These are phyloP conservation scores for Euura saliciscinereae DNA, from an alignment of 1,140 invertebrate species.

Conservation along the genomic window DNA sequence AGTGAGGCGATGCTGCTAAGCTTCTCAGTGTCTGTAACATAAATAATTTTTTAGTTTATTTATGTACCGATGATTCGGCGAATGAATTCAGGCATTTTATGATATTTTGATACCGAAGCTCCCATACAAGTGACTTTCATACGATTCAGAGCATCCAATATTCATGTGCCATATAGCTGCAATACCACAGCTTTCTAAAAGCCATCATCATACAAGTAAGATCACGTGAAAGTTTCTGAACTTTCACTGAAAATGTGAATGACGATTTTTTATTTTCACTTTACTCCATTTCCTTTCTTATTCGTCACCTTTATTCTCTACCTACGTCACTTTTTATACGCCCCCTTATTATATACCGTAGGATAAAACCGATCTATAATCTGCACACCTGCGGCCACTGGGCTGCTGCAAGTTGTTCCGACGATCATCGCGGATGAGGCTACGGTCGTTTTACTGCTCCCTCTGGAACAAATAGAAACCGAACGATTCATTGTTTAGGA, in stretches of 20 bases:
- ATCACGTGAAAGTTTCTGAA: slow-evolving; percentile 34
- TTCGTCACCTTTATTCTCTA: background rate
- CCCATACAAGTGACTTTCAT: background rate
- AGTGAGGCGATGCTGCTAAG: slow-evolving; percentile 42
- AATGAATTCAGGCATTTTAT: too few species aligned
- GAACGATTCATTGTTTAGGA: background rate
- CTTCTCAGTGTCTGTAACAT: slow-evolving; percentile 37
- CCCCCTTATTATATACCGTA: background rate
- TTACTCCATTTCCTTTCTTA: background rate
- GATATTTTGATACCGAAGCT: background rate
- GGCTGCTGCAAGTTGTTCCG: slow-evolving; percentile 11
- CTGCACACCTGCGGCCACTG: slow-evolving; percentile 9
- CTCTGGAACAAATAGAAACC: slow-evolving; percentile 31
- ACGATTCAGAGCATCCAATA: background rate
- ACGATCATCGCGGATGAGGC: slow-evolving; percentile 28
- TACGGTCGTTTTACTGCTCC: slow-evolving; percentile 29
- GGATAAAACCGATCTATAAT: background rate
- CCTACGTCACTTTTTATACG: background rate
- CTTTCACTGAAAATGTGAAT: slow-evolving; percentile 35
- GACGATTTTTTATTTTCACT: slow-evolving; percentile 12
- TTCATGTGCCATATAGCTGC: background rate
- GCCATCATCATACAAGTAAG: slow-evolving; percentile 1
- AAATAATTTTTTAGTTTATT: background rate
- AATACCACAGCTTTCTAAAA: background rate
- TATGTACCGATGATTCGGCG: too few species aligned